These are phyloP conservation scores for Myrmophylax atrothorax DNA, from an alignment of 2,113 vertebrate genomes.

Conservation along the genomic window DNA sequence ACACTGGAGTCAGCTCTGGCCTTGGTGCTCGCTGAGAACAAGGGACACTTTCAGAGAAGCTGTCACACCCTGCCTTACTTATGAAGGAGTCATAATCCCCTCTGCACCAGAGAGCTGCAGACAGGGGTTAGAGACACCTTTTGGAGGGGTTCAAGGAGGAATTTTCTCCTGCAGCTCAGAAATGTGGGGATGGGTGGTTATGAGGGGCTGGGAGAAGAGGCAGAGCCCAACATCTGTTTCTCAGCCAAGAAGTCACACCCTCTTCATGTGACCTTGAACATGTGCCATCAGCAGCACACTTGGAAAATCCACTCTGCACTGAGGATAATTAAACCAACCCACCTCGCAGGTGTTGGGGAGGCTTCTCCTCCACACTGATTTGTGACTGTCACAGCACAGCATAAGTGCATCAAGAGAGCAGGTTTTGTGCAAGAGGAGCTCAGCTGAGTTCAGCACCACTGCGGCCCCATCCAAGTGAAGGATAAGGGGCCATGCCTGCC, in stretches of 20 bases:
- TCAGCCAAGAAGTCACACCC: neutral
- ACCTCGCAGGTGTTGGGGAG: slow-evolving; percentile 34
- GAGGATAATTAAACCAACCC: neutral
- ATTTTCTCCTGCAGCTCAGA: neutral
- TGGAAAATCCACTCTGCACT: neutral
- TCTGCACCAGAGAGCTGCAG: neutral
- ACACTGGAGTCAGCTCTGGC: neutral
- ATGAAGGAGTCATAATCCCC: neutral
- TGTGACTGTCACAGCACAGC: neutral
- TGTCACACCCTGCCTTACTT: neutral
- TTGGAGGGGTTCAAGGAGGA: neutral
- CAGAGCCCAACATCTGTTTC: neutral
- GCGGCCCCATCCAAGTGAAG: neutral
- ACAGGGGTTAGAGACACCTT: neutral
- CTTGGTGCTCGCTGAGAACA: neutral
- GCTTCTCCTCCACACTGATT: neutral
- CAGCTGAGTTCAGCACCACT: neutral
- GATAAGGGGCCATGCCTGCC: neutral
- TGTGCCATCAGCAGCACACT: neutral
- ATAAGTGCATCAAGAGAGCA: fast-evolving
- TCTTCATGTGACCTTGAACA: neutral
- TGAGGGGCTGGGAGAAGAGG: neutral
- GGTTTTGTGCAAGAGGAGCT: neutral
- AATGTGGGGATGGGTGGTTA: neutral
- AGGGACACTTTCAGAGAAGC: neutral